A percentile compares a stretch with the other conserved stretches of the same genome.
Conservation (phyloP, 2,113 vertebrate species). For the Hymenochirus boettgeri region DNA sequence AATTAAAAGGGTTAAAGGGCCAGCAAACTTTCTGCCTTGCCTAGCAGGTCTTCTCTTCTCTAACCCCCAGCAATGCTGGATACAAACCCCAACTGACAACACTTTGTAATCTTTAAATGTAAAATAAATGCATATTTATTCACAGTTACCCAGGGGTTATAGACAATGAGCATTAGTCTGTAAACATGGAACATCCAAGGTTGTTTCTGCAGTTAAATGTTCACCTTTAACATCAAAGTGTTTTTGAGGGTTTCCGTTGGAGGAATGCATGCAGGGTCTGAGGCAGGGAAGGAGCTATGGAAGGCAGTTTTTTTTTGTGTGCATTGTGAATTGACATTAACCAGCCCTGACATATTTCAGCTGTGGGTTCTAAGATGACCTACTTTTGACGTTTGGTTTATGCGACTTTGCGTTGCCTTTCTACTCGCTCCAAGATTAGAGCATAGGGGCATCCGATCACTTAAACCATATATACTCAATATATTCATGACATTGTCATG, state of each 20-base stretch:
- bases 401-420: slow-evolving; percentile 30
- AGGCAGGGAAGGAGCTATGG: slow-evolving; percentile 5
- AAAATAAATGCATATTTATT: no score
- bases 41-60: no score
- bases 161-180: no score
- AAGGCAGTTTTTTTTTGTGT: slow-evolving; percentile 26
- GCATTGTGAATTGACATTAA: slow-evolving; percentile 32
- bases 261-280: slow-evolving; percentile 11
- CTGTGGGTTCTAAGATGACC: slow-evolving; percentile 37
- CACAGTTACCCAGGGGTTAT: no score
- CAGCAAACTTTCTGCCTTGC: no score
- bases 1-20: no score
- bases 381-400: slow-evolving; percentile 33
- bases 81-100: no score
- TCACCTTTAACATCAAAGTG: background rate
- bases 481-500: slow-evolving; percentile 5
- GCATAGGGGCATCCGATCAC: slow-evolving; percentile 27
- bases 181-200: no score
- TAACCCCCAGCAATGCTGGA: no score
- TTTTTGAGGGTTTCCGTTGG: no score
- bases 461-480: background rate
- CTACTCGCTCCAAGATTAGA: slow-evolving; percentile 17
- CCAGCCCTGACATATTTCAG: slow-evolving; percentile 37
- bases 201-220: no score
- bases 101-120: no score